Conservation (phyloP, 2,113 vertebrate species). For the Pipa parva region DNA sequence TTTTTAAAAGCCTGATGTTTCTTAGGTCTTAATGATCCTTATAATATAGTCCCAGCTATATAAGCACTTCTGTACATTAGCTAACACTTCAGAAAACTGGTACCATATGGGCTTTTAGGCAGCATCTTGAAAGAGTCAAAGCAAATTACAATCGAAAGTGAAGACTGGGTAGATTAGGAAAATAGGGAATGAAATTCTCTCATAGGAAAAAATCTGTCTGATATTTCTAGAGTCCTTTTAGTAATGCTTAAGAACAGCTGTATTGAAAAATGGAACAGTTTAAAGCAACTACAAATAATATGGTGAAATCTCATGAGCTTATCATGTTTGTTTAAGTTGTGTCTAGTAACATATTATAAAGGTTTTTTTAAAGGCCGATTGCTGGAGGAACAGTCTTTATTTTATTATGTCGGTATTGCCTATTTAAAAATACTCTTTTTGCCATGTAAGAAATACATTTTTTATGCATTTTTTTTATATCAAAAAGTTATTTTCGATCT, state of each 20-base stretch:
- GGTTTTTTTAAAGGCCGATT: background rate
- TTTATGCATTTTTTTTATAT: too few relatives aligned
- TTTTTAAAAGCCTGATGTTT: too few relatives aligned
- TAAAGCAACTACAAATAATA: background rate
- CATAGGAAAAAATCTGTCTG: background rate
- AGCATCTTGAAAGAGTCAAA: background rate
- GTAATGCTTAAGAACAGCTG: background rate
- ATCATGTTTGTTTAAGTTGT: background rate
- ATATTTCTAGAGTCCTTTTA: background rate
- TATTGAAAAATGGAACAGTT: conserved; percentile 1
- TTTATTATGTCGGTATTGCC: too few relatives aligned
- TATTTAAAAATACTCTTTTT: too few relatives aligned
- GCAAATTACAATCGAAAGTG: too few relatives aligned
- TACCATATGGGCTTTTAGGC: background rate
- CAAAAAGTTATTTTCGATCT: too few relatives aligned
- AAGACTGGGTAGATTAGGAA: background rate
- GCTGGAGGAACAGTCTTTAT: too few relatives aligned
- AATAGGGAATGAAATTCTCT: background rate
- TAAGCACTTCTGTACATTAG: background rate
- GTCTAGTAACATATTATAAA: background rate
- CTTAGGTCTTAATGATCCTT: too few relatives aligned
- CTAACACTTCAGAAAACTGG: background rate
- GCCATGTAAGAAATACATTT: too few relatives aligned
- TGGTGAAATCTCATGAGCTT: background rate
- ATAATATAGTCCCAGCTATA: background rate